Evolutionary conservation across 2,888 invertebrate genomes (phyloP).

Genomic region (Aphodius granarius): DNA sequence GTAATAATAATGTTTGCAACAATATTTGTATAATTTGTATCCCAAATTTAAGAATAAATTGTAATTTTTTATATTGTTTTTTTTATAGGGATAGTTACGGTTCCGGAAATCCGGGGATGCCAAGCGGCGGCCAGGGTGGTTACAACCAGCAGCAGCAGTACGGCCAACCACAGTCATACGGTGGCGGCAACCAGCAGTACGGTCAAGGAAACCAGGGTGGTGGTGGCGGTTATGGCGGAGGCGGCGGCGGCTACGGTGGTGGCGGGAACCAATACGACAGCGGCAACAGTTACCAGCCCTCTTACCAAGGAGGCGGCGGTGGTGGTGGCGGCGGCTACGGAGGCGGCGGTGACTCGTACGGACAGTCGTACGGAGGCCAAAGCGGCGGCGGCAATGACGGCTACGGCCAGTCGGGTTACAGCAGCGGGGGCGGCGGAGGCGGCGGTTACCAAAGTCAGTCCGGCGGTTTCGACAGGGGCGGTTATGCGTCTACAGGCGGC

Average conservation of each 20-base stretch:
- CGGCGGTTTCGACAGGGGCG: slow-evolving; percentile 26
- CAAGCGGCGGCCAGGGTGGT: slow-evolving; percentile 21
- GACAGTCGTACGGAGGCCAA: slow-evolving; percentile 22
- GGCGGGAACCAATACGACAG: slow-evolving; percentile 22
- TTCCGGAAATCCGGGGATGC: slow-evolving; percentile 7
- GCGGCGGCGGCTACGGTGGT: slow-evolving; percentile 20
- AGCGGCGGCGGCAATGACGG: slow-evolving; percentile 22
- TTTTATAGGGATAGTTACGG: slow-evolving; percentile 16
- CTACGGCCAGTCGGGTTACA: slow-evolving; percentile 27
- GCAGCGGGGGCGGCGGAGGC: slow-evolving; percentile 20
- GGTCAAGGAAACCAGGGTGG: slow-evolving; percentile 24
- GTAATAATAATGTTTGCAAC: no score
- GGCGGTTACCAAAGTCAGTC: slow-evolving; percentile 25
- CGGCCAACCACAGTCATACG: slow-evolving; percentile 24
- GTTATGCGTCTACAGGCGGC: slow-evolving; percentile 24
- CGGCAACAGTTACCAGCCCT: slow-evolving; percentile 20
- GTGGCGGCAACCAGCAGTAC: slow-evolving; percentile 18
- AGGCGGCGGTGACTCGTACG: slow-evolving; percentile 22
- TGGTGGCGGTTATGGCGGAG: slow-evolving; percentile 9
- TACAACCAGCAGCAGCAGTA: slow-evolving; percentile 25
- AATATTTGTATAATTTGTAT: no score
- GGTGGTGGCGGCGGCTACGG: slow-evolving; percentile 24
- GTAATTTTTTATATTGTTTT: neutral
- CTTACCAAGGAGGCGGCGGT: slow-evolving; percentile 18
- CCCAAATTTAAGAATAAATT: no score